These are phyloP conservation scores for Limnephilus marmoratus DNA, from an alignment of 2,888 invertebrate genomes.

Conservation along the genomic window DNA sequence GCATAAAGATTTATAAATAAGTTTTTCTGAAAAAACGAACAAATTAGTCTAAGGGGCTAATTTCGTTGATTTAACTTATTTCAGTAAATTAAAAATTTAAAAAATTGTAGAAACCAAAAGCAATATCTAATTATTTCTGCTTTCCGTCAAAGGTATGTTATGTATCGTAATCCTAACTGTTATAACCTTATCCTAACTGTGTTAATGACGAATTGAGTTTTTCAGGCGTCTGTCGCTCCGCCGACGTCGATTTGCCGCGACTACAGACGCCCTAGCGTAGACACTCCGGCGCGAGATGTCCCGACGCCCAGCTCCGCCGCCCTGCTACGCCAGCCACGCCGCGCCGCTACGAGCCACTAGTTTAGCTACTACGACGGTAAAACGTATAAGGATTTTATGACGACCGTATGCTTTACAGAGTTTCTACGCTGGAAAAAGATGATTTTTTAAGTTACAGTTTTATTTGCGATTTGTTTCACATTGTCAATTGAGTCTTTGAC, in stretches of 20 bases:
- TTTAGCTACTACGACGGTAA: background rate
- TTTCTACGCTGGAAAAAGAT: background rate
- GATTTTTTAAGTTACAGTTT: background rate
- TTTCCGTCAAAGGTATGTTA: background rate
- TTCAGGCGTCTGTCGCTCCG: background rate
- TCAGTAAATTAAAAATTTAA: background rate
- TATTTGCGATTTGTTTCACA: background rate
- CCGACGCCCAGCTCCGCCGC: background rate
- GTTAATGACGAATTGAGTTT: background rate
- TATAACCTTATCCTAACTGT: background rate
- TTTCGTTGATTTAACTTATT: no score
- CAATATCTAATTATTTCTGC: background rate
- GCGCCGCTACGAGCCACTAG: background rate
- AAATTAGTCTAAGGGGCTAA: no score
- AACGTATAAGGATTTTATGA: conserved; percentile 7
- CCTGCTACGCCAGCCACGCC: background rate
- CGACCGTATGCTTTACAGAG: background rate
- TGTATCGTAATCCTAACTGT: background rate
- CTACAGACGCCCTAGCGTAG: background rate
- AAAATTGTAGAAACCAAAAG: background rate
- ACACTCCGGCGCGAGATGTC: background rate
- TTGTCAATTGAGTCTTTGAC: no score
- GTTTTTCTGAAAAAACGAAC: no score
- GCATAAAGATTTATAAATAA: no score
- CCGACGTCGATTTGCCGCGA: background rate